These are phyloP conservation scores for Drosophila kurseongensis DNA, from an alignment of 1,140 invertebrate genomes.

Conservation along the genomic window DNA sequence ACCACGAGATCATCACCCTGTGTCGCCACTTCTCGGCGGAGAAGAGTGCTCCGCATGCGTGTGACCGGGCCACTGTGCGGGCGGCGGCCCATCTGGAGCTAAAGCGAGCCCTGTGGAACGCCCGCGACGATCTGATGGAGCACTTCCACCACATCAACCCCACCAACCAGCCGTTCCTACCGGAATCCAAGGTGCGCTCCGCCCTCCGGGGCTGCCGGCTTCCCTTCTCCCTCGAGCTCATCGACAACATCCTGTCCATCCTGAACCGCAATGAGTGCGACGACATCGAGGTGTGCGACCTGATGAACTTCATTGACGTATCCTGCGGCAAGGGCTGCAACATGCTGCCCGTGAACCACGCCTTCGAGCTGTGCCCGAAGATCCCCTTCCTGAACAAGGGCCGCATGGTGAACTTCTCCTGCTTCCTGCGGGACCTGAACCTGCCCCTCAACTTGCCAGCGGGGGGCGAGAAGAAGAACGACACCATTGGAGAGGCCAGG, in stretches of 20 bases:
- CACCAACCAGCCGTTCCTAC: conserved; percentile 86
- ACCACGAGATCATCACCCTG: conserved; percentile 91
- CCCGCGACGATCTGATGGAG: conserved; percentile 88
- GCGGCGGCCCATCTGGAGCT: conserved; percentile 89
- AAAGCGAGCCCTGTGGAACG: conserved; percentile 89
- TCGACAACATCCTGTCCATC: conserved; percentile 88
- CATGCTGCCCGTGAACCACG: conserved; percentile 73
- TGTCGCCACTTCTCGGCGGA: conserved; percentile 87
- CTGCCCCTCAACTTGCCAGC: conserved; percentile 53
- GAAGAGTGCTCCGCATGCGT: conserved; percentile 83
- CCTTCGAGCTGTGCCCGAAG: conserved; percentile 80
- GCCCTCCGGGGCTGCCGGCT: conserved; percentile 88
- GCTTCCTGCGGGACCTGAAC: conserved; percentile 56
- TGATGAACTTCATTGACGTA: conserved; percentile 77
- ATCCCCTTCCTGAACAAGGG: conserved; percentile 67
- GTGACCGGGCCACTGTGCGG: conserved; percentile 81
- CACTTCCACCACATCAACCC: conserved; percentile 88
- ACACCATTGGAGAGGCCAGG: conserved; percentile 23
- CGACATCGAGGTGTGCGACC: conserved; percentile 85
- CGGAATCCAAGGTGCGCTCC: conserved; percentile 86
- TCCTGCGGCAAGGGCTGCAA: conserved; percentile 61
- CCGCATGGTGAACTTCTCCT: conserved; percentile 69
- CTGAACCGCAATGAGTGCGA: conserved; percentile 87
- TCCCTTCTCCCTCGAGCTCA: conserved; percentile 88
- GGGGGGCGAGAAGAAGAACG: conserved; percentile 1